Conservation (phyloP, 2,888 invertebrate genomes). For the Lasioglossum malachurum region DNA sequence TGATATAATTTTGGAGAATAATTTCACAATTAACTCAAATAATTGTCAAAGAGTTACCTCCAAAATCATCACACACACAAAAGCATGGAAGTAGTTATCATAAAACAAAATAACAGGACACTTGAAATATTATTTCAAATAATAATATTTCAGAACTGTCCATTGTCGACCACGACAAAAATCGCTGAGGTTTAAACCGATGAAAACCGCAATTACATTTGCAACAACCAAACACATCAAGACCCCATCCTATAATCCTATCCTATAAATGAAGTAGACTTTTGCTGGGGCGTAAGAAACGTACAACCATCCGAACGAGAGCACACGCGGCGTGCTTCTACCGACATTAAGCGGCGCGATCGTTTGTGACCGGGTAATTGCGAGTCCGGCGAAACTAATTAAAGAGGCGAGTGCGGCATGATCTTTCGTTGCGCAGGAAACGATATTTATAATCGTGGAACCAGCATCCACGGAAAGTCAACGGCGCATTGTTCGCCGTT, state of each 20-base stretch:
- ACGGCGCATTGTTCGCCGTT: slow-evolving; percentile 40
- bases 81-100: neutral
- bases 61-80: neutral
- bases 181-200: too few species aligned
- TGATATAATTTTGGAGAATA: neutral
- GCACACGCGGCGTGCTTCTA: neutral
- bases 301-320: neutral
- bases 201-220: too few species aligned
- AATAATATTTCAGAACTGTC: neutral
- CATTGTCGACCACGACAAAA: too few species aligned
- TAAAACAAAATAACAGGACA: neutral
- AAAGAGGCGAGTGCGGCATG: slow-evolving; percentile 42
- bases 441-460: slow-evolving; percentile 47
- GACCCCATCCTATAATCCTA: too few species aligned
- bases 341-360: slow-evolving; percentile 4
- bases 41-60: neutral
- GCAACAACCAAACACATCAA: neutral
- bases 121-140: too few species aligned
- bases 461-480: slow-evolving; percentile 52
- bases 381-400: slow-evolving; percentile 55
- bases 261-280: neutral
- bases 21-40: neutral
- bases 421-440: slow-evolving; percentile 47
- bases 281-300: neutral
- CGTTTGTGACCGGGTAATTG: slow-evolving; percentile 40